These are phyloP conservation scores for Lepilemur septentrionalis DNA, from an alignment of 2,797 vertebrate species.

Conservation along the genomic window DNA sequence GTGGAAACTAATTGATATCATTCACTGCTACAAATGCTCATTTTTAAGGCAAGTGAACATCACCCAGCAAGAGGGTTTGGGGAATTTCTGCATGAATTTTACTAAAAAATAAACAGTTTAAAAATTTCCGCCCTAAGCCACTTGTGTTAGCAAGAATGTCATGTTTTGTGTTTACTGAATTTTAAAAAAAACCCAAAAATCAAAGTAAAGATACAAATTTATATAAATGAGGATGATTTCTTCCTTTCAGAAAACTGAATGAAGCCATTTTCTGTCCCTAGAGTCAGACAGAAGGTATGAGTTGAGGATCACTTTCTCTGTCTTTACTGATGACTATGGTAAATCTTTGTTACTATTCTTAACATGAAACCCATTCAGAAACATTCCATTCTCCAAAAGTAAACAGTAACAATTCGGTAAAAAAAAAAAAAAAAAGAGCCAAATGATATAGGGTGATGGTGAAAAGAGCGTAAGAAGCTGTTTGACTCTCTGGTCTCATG, in stretches of 20 bases:
- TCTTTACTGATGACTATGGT: background rate
- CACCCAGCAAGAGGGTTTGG: background rate
- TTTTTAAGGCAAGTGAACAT: background rate
- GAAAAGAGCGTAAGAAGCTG: background rate
- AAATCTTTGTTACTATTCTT: background rate
- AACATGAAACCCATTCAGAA: background rate
- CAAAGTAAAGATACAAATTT: background rate
- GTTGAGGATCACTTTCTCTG: background rate
- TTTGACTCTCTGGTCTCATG: background rate
- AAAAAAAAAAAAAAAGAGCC: background rate
- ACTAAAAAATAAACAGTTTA: background rate
- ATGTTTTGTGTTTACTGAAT: background rate
- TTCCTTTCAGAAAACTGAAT: background rate
- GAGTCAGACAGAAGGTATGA: background rate
- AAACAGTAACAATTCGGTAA: background rate
- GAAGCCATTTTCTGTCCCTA: background rate
- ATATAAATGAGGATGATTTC: too few relatives aligned
- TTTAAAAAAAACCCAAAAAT: background rate
- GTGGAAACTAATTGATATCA: background rate
- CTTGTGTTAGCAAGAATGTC: background rate
- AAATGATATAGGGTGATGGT: background rate
- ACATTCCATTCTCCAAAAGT: background rate
- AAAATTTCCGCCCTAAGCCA: background rate
- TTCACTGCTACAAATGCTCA: background rate
- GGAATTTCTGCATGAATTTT: background rate